phyloP scores from a whole-genome alignment of 53 echinoderm and acorn worm genomes.

The Stichopus horrens region DNA sequence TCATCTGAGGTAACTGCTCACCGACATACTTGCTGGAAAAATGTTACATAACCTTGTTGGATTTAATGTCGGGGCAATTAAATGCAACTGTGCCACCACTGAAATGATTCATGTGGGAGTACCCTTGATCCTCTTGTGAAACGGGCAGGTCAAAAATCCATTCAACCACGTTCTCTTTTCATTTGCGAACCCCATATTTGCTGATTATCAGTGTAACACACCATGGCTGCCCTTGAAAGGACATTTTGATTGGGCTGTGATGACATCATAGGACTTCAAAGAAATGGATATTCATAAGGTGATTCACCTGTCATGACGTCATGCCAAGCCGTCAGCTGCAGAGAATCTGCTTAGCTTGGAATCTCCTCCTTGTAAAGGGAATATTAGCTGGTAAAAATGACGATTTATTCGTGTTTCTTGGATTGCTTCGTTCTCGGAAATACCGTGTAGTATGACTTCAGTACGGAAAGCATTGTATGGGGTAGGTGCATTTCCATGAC shows the following conservation, averaged over 20 bases:
- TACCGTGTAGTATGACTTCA: conserved; percentile 20
- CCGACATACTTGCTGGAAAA: too few species aligned
- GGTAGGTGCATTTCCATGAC: conserved; percentile 36
- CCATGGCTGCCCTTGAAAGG: conserved; percentile 42
- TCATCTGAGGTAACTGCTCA: too few species aligned
- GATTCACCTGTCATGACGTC: conserved; percentile 45
- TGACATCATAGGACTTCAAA: conserved; percentile 1
- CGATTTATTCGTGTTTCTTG: conserved; percentile 32
- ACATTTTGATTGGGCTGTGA: conserved; percentile 46
- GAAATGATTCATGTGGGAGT: not conserved
- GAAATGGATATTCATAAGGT: conserved; percentile 34
- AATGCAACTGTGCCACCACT: not conserved
- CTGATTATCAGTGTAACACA: not conserved
- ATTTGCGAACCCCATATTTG: conserved; percentile 8
- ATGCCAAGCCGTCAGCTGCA: conserved; percentile 37
- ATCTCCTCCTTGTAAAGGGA: conserved; percentile 29
- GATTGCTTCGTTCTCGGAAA: conserved; percentile 47
- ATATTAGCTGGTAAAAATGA: conserved; percentile 33
- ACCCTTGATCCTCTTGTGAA: not conserved
- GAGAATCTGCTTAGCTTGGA: conserved; percentile 35
- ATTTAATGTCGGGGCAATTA: too few species aligned
- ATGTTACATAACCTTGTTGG: too few species aligned
- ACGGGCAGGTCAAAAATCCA: not conserved
- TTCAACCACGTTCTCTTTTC: not conserved
- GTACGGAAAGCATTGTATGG: conserved; percentile 5